Percentiles rank a stretch among this genome's conserved stretches.
Conservation (phyloP, 2,113 vertebrate species). For the Anguilla japonica region DNA sequence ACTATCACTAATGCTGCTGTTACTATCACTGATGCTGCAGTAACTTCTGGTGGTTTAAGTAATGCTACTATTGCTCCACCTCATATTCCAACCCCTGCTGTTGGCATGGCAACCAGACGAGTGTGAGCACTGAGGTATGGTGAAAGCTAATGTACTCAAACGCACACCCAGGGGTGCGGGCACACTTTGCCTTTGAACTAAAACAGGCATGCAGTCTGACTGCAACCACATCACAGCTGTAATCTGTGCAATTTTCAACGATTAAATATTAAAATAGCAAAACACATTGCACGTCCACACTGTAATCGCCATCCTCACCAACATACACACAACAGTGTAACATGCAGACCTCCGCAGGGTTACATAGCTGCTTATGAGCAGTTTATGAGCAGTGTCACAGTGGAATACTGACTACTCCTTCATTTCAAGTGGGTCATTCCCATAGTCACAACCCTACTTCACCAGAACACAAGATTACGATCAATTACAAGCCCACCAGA, state of each 20-base stretch:
- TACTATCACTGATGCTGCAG: no score
- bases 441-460: no score
- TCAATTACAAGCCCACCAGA: no score
- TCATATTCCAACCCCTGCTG: not conserved
- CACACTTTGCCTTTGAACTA: not conserved
- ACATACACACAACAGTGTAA: not conserved
- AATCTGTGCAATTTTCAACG: conserved; percentile 24
- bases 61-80: not conserved
- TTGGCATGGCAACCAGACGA: conserved; percentile 6
- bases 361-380: not conserved
- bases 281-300: not conserved
- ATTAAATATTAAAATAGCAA: no score
- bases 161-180: not conserved
- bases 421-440: not conserved
- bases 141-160: conserved; percentile 1
- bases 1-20: not conserved
- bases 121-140: not conserved
- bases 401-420: not conserved
- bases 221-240: not conserved
- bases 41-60: no score
- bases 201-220: not conserved
- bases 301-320: not conserved
- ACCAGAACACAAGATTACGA: no score
- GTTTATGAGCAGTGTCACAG: not conserved
- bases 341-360: not conserved